phyloP scores from a whole-genome alignment of 2,888 invertebrate genomes.

The Lasioglossum figueresi region DNA sequence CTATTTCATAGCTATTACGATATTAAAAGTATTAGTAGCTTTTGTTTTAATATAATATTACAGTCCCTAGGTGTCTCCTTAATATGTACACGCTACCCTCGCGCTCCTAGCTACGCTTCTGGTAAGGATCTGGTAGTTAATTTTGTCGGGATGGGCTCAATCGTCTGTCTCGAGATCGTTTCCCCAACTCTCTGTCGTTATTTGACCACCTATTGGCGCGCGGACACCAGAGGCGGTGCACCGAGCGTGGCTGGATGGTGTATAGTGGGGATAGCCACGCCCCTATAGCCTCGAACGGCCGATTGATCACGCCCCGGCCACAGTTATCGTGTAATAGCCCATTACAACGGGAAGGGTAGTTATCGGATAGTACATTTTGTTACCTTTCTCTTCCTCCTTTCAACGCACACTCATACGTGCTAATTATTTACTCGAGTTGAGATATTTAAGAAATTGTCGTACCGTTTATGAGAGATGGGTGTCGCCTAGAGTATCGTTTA shows the following conservation, averaged over 20 bases:
- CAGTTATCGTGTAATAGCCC: slow-evolving; percentile 33
- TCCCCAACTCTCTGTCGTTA: background rate
- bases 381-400: slow-evolving; percentile 9
- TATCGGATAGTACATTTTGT: slow-evolving; percentile 30
- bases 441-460: slow-evolving; percentile 67
- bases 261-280: background rate
- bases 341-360: slow-evolving; percentile 34
- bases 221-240: too few species aligned
- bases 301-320: background rate
- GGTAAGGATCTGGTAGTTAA: slow-evolving; percentile 58
- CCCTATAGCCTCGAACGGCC: background rate
- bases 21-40: slow-evolving; percentile 65
- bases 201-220: background rate
- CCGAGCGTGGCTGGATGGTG: background rate
- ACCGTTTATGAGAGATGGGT: slow-evolving; percentile 55
- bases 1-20: slow-evolving; percentile 81
- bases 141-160: slow-evolving; percentile 58
- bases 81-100: slow-evolving; percentile 74
- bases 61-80: slow-evolving; percentile 71
- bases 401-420: slow-evolving; percentile 61
- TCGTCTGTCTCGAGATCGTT: slow-evolving; percentile 7
- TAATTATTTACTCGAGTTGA: slow-evolving; percentile 54
- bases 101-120: slow-evolving; percentile 65
- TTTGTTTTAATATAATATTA: slow-evolving; percentile 56
- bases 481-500: slow-evolving; percentile 62